These are phyloP conservation scores for Platycheirus albimanus DNA, from an alignment of 2,888 invertebrate species.

Conservation along the genomic window DNA sequence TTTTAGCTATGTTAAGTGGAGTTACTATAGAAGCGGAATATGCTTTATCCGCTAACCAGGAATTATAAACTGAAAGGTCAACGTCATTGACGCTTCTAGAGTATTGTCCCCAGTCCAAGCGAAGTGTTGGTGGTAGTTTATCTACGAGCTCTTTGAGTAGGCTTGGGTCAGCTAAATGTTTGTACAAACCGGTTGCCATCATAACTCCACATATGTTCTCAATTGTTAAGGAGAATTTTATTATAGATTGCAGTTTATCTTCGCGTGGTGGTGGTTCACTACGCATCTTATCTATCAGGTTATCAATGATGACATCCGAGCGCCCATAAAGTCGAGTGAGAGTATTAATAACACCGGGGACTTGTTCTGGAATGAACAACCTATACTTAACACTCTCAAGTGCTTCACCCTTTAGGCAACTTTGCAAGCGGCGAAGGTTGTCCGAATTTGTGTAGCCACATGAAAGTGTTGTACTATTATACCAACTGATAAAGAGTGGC, in stretches of 20 bases:
- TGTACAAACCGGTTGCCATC: too few relatives aligned
- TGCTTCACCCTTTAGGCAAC: constrained; percentile 10
- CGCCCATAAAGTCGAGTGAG: constrained; percentile 4
- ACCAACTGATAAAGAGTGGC: too few relatives aligned
- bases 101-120: constrained; percentile 6
- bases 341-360: background rate
- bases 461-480: constrained; percentile 1
- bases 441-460: constrained; percentile 20
- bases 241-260: too few relatives aligned
- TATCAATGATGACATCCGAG: background rate
- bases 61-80: too few relatives aligned
- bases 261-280: too few relatives aligned
- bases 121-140: background rate
- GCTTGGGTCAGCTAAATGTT: too few relatives aligned
- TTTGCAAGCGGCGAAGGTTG: constrained; percentile 15
- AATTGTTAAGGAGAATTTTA: too few relatives aligned
- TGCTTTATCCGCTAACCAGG: too few relatives aligned
- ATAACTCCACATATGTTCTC: too few relatives aligned
- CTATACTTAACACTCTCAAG: constrained; percentile 11
- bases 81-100: background rate
- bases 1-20: too few relatives aligned
- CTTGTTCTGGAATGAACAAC: constrained; percentile 9
- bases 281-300: too few relatives aligned
- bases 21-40: background rate
- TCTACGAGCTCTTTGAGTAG: too few relatives aligned